Conservation (phyloP, 1,140 invertebrate species). For the Maniola jurtina region DNA sequence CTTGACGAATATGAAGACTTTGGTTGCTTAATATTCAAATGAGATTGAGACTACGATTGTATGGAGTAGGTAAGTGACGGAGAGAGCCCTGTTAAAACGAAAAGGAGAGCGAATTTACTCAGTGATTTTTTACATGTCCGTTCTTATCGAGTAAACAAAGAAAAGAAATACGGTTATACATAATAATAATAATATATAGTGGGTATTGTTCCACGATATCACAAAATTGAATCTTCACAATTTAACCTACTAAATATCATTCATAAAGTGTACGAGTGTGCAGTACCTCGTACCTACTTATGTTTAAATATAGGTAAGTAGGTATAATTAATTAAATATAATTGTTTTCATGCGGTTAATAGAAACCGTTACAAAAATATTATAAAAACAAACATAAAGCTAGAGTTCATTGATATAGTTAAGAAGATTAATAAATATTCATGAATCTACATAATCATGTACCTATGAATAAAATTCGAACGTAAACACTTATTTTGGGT, state of each 20-base stretch:
- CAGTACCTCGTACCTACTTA: too few relatives aligned
- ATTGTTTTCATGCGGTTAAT: neutral
- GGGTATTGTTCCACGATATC: slow-evolving; percentile 63
- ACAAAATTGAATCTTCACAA: slow-evolving; percentile 66
- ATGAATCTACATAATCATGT: neutral
- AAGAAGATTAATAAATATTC: neutral
- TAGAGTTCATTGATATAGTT: slow-evolving; percentile 11
- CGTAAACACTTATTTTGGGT: slow-evolving; percentile 12
- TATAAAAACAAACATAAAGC: slow-evolving; percentile 11
- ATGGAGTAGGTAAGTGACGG: too few relatives aligned
- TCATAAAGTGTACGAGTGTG: slow-evolving; percentile 3
- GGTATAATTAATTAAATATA: too few relatives aligned
- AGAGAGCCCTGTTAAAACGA: slow-evolving; percentile 32
- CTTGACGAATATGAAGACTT: too few relatives aligned
- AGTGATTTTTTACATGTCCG: slow-evolving; percentile 49
- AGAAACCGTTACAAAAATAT: slow-evolving; percentile 1
- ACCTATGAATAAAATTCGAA: slow-evolving; percentile 6
- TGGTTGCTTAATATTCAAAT: too few relatives aligned
- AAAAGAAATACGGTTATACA: slow-evolving; percentile 50
- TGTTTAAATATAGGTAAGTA: too few relatives aligned
- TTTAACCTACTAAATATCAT: slow-evolving; percentile 41
- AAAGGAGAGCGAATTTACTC: slow-evolving; percentile 53
- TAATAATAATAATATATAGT: slow-evolving; percentile 20
- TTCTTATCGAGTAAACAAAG: slow-evolving; percentile 59
- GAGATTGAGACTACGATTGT: too few relatives aligned